phyloP scores from a whole-genome alignment of 2,888 invertebrate species.

The Tetragonisca angustula region DNA sequence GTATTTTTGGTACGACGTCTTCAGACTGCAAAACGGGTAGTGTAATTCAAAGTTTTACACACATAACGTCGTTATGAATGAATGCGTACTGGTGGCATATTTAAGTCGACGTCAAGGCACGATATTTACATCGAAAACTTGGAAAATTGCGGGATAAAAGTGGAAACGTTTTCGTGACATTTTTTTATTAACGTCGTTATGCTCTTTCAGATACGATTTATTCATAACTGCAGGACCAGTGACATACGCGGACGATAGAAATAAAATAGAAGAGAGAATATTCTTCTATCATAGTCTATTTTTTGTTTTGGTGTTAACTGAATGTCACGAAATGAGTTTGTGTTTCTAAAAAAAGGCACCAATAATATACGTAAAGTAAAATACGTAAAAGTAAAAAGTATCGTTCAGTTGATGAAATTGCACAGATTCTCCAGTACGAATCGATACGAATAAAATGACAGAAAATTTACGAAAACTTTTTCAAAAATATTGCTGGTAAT shows the following conservation, averaged over 20 bases:
- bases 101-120: neutral
- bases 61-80: no score
- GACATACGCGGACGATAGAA: neutral
- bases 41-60: neutral
- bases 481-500: neutral
- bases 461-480: neutral
- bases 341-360: neutral
- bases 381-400: no score
- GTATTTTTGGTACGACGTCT: neutral
- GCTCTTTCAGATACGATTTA: neutral
- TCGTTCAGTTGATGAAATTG: neutral
- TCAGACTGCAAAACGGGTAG: neutral
- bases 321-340: neutral
- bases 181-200: neutral
- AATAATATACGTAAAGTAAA: no score
- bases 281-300: neutral
- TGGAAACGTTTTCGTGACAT: neutral
- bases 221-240: neutral
- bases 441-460: neutral
- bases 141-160: neutral
- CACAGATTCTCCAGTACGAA: neutral
- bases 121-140: neutral
- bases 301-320: neutral
- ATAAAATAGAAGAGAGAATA: neutral
- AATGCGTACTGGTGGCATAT: neutral